Base-by-base conservation (phyloP, 1,140 invertebrate species). In the Colletes gigas region DNA sequence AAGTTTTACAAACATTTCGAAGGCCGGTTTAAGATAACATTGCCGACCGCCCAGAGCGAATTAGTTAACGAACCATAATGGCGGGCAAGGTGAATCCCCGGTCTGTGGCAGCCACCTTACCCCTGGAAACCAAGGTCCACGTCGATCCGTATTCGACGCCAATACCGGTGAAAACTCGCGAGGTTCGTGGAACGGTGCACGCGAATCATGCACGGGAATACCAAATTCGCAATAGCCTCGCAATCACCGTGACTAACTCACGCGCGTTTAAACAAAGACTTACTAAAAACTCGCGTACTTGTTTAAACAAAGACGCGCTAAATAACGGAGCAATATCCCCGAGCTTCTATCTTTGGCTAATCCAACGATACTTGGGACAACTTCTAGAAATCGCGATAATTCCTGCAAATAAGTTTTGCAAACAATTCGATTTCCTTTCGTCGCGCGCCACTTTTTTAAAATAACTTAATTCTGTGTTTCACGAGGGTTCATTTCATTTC, bases 1-100 rank as follows among this genome's bases (percentile, higher is more conserved):
- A 60, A 70, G 59, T 70, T 63, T 21, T 54, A 17, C 57, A 78
- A 78, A 71, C 44, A 60, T 69, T 71, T 59, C 67, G 30, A 78
- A 78, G 67, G 67, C 10, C 67, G 4, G 7, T 21, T 50, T 19
- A n/a, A 69, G 44, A 19, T 15, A 57, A 59, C 6, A 47, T 57
- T 77, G 71, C 52, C n/a, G 47, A 63, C 21, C 52, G 14, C 47
- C 30, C 30, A 9, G 44, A 17, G 39, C n/a, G 3, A 52, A 78
- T 78, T 71, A 71, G 57, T 71, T 66, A 71, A n/a, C 12, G 30
- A 21, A 15, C n/a, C 55, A 41, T 71, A 78, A 78, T 52, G 57
- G 39, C 57, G 54, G 63, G 19, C 47, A 54, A 78, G 71, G 69
- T 47, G 68, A 63, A 19, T 30, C 67, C 12, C 9, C 19, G 19